Percentiles rank a stretch among this genome's conserved stretches.
These are phyloP conservation scores for Enchytraeus crypticus DNA, from an alignment of 2,888 invertebrate species.

Conservation along the genomic window DNA sequence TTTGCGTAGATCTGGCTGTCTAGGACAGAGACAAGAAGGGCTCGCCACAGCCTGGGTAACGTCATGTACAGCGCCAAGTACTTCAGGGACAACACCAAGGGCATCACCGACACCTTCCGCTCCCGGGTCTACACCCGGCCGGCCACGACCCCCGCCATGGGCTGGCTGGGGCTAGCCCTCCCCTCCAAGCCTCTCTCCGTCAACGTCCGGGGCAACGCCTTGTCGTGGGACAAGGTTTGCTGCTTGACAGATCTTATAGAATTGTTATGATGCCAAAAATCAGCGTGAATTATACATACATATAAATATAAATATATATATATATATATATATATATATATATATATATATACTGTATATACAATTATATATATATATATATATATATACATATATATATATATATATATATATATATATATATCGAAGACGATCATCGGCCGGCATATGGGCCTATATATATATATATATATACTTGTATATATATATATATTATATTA, in stretches of 20 bases:
- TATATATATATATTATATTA: too few species aligned
- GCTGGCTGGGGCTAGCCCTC: conserved; percentile 27
- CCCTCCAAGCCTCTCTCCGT: not conserved
- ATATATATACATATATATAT: not conserved
- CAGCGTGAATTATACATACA: too few species aligned
- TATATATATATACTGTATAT: too few species aligned
- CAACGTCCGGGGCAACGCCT: not conserved
- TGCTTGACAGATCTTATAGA: too few species aligned
- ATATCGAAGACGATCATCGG: too few species aligned
- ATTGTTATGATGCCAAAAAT: too few species aligned
- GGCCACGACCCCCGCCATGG: conserved; percentile 32
- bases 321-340: not conserved
- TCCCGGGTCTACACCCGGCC: conserved; percentile 27
- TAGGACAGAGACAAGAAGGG: conserved; percentile 6
- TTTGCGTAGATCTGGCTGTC: too few species aligned
- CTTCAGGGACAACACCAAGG: conserved; percentile 29
- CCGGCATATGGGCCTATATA: not conserved
- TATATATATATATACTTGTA: too few species aligned
- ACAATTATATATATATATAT: not conserved
- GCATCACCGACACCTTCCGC: conserved; percentile 28
- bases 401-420: not conserved
- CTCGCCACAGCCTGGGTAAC: conserved; percentile 30
- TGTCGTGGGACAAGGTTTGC: not conserved
- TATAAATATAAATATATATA: not conserved
- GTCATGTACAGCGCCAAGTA: conserved; percentile 35